Base-by-base conservation (phyloP, 2,113 vertebrate genomes). In the Hiodon tergisus region DNA sequence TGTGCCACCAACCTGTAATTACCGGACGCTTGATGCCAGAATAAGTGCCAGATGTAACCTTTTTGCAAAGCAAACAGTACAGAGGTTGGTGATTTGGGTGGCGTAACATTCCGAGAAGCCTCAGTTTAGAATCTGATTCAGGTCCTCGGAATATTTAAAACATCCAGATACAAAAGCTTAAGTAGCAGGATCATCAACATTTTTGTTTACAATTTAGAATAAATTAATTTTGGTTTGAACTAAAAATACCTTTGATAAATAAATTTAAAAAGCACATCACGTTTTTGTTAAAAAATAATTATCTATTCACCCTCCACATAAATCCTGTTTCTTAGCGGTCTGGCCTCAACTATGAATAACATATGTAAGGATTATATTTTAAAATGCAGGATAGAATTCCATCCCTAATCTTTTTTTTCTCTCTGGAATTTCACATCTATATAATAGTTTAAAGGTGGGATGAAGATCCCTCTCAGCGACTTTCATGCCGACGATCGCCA, bases 341-440 rank as follows among this genome's bases (percentile, higher is more conserved):
- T 71, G 70, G 14, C 70, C 57, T 58, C 50, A 51, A 71, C 70
- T 46, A 71, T 60, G 70, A 58, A 71, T 71, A 59, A 71, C 17
- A 60, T 59, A 31, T 31, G 58, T 71, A 71, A 50, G 70, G 70
- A 71, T 71, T 71, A 71, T 71, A 47, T 71, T 59, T 60, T 71
- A 60, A 71, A 57, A 58, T 14, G 55, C n/a, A 71, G 14, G 70
- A 71, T 71, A 50, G 70, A 71, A 71, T 59, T 59, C 13, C 57
- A n/a, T 16, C 16, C 55, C 6, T 47, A 10, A 16, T 55, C 46
- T 71, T 71, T 31, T 31, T 57, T 57, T 47, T 58, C 47, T 71
- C 4, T 46, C 5, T 16, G 16, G 2, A 58, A 57, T 71, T 60
- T 60, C 13, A 60, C 48, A 31, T 7, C 31, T 48, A n/a, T 48